Evolutionary conservation across 2,888 invertebrate genomes (phyloP), one percentile per base, ranked within the genome.

Genomic region (Archaeoteleia sp.): DNA sequence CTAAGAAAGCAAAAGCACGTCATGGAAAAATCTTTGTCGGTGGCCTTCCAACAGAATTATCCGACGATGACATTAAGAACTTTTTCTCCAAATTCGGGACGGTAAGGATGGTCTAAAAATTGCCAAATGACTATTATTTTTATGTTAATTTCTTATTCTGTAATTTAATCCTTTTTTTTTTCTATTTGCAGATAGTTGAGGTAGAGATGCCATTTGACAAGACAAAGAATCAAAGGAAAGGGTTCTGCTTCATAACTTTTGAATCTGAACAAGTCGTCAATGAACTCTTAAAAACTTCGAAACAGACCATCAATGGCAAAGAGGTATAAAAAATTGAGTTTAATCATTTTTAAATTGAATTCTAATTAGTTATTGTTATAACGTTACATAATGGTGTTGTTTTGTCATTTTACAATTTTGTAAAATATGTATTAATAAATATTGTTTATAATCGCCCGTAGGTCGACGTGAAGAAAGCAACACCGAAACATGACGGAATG

Each of bases 131-230:
- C 3, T 23, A 7, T 23, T 23, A 23, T 23, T 5, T 14, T 43
- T 43, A 13, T 27, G 7, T 45, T 27, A 15, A 37, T 10, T 12
- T n/a, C 13, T 13, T 34, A n/a, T 10, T 10, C 15, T 35, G 3
- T 39, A 9, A 39, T 39, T 23, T 39, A 23, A 14, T 15, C 8
- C 3, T n/a, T 37, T 15, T 6, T 27, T 30, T 48, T 60, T 43
- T 49, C 32, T 73, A 57, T 70, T 87, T 88, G 9, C 84, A 97
- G 96, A 95, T 97, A 79, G 92, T 95, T 68, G 96, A 97, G 80
- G 92, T 97, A 58, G 98, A 98, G 87, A 94, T 97, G 92, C 98
- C 98, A 61, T 97, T 95, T 81, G 98, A 98, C 86, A 97, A 97
- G 87, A 93, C 94, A 85, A 97, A 97, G 90, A 96, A 96, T 86